A percentile compares a stretch with the other conserved stretches of the same genome.
These are phyloP conservation scores for Dinomys branickii DNA, from an alignment of 2,113 vertebrate species.

Conservation along the genomic window DNA sequence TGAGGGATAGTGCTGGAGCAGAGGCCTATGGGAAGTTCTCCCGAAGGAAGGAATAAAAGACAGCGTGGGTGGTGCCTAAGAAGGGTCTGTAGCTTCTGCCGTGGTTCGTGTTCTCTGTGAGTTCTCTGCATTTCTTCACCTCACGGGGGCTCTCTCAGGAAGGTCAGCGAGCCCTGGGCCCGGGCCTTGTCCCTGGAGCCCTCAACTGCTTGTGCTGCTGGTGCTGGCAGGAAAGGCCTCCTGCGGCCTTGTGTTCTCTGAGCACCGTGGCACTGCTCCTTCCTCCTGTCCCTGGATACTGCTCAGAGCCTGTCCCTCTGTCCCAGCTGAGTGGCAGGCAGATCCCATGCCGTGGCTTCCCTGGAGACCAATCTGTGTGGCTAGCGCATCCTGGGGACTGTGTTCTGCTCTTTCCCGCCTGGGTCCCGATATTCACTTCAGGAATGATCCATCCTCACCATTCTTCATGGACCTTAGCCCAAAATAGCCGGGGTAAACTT, in stretches of 20 bases:
- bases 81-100: background rate
- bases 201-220: background rate
- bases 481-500: background rate
- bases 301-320: conserved; percentile 16
- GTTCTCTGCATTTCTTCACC: background rate
- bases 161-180: background rate
- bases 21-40: background rate
- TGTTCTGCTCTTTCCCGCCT: background rate
- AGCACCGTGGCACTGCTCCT: background rate
- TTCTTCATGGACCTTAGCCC: background rate
- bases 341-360: background rate
- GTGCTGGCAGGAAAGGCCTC: background rate
- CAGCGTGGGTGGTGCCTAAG: background rate
- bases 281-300: conserved; percentile 13
- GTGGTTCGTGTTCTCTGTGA: background rate
- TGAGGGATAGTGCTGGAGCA: background rate
- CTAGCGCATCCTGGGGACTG: background rate
- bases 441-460: background rate
- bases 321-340: conserved; percentile 19
- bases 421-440: background rate
- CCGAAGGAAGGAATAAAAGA: background rate
- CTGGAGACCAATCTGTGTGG: background rate
- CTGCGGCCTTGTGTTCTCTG: background rate
- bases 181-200: too few species aligned
- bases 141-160: background rate